Evolutionary conservation across 2,113 vertebrate species (phyloP), one percentile per base, ranked within the genome.

Genomic region (Piprites chloris): DNA sequence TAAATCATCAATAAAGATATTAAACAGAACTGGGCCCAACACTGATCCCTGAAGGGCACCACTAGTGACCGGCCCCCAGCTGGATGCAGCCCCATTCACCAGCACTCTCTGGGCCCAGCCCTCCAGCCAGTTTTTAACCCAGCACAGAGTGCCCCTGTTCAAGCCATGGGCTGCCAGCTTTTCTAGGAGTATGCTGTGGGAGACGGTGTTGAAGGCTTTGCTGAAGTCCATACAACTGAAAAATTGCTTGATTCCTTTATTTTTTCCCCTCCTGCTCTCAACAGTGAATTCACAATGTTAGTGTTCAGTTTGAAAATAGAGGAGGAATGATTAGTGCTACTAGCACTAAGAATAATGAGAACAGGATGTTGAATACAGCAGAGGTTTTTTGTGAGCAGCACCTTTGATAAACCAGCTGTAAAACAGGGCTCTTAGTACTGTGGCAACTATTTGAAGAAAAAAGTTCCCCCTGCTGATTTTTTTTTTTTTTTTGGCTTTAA

Each of bases 401-500:
- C 19, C 47, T 92, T 87, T 85, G 55, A 83, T 71, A 88, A 94
- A 47, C 12, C 61, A 86, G 15, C 5, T 65, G 71, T 71, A 86
- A 85, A 93, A 80, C 23, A 91, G 50, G 12, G 14, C 14, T 89
- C 17, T 89, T 69, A 93, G 71, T 87, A 89, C 47, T 37, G 27
- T 59, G 72, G 47, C 32, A 82, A 37, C 33, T 92, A 63, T 87
- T 81, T 95, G 61, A 89, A 91, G 73, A 81, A 68, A 74, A 24
- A 75, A 33, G 12, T 95, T 91, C 33, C 24, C 76, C 76, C 32
- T 35, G 61, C 65, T 78, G 76, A 87, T 89, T 94, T 95, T 89
- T 49, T 76, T 89, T 89, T 94, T 95, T 89, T 49, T 76, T 89
- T 91, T 81, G 32, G 39, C 44, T 91, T 97, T 78, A 86, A 93